Percentiles rank a stretch among this genome's conserved stretches.
These are phyloP conservation scores for Daboia siamensis DNA, from an alignment of 2,113 vertebrate species.

Conservation along the genomic window DNA sequence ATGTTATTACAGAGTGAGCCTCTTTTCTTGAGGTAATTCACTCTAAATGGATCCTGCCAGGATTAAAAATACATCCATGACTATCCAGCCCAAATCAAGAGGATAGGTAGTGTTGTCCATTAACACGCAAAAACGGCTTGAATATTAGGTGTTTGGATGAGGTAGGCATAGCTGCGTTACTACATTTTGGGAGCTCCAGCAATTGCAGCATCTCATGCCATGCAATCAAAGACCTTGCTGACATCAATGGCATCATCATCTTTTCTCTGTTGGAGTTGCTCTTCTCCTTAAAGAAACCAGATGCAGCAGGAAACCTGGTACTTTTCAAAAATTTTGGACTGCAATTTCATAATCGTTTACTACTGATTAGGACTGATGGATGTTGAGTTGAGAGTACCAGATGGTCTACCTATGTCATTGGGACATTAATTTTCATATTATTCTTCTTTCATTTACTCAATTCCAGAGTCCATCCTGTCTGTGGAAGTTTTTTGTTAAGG, in stretches of 20 bases:
- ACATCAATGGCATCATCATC: neutral
- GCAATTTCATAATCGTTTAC: neutral
- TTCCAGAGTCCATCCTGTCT: neutral
- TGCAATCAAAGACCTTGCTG: neutral
- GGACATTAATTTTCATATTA: neutral
- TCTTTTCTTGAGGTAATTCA: neutral
- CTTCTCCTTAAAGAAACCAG: neutral
- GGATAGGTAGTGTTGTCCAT: neutral
- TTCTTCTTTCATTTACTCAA: too few species aligned
- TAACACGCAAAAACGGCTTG: neutral
- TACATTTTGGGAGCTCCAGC: neutral
- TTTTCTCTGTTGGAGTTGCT: neutral
- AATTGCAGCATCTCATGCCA: neutral
- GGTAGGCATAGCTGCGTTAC: neutral
- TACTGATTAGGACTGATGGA: neutral
- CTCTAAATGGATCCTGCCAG: neutral
- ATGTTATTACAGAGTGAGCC: neutral
- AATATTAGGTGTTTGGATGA: neutral
- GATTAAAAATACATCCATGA: neutral
- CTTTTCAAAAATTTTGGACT: neutral
- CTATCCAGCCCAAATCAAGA: neutral
- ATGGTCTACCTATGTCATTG: neutral
- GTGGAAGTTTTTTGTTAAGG: neutral
- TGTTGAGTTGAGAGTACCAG: neutral
- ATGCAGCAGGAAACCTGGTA: neutral